Evolutionary conservation across 2,797 vertebrate species (phyloP).

Genomic region (Sebastolobus alascanus): DNA sequence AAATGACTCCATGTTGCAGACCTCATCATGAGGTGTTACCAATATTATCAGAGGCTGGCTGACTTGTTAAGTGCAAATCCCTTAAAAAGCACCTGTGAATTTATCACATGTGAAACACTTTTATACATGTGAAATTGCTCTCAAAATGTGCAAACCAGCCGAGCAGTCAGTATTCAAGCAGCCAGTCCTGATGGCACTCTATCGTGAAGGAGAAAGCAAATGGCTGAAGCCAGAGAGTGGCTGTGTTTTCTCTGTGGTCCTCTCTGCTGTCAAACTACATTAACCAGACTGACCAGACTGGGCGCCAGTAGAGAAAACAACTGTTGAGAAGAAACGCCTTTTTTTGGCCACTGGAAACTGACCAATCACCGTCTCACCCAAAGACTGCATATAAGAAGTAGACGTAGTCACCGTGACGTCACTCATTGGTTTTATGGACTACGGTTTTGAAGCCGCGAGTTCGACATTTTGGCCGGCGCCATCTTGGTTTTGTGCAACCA

Average conservation of each 20-base stretch:
- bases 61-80: slow-evolving; percentile 4
- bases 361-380: neutral
- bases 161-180: neutral
- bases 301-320: neutral
- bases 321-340: neutral
- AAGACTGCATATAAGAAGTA: too few species aligned
- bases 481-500: too few species aligned
- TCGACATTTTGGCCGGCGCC: too few species aligned
- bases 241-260: neutral
- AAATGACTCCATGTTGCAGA: neutral
- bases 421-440: too few species aligned
- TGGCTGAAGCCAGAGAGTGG: neutral
- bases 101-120: slow-evolving; percentile 4
- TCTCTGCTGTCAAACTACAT: slow-evolving; percentile 1
- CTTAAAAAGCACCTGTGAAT: neutral
- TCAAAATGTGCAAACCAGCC: neutral
- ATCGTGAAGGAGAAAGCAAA: slow-evolving; percentile 8
- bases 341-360: neutral
- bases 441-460: fast-evolving
- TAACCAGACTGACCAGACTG: neutral
- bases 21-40: neutral
- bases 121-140: neutral
- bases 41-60: neutral
- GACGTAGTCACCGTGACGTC: too few species aligned
- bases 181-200: neutral